Conservation (phyloP, 2,797 vertebrate species). For the Botia almorhae region DNA sequence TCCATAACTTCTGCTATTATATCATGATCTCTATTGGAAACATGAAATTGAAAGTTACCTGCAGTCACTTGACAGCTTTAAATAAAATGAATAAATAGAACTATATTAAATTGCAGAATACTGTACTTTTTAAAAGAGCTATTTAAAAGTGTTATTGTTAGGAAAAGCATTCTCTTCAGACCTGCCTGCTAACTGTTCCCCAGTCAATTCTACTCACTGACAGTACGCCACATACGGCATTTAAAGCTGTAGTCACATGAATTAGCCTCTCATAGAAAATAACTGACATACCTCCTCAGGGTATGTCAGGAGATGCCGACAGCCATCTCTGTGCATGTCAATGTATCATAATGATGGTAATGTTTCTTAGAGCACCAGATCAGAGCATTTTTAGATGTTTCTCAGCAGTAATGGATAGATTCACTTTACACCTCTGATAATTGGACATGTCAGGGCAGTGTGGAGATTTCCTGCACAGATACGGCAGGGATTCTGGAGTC, state of each 20-base stretch:
- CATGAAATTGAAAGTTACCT: too few species aligned
- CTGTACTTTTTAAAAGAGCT: too few species aligned
- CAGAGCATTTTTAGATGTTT: not conserved
- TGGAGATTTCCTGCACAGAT: not conserved
- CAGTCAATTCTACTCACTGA: conserved; percentile 21
- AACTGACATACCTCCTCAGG: conserved; percentile 28
- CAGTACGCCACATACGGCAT: conserved; percentile 38
- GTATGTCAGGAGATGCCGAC: too few species aligned
- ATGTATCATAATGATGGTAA: conserved; percentile 4
- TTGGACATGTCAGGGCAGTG: not conserved
- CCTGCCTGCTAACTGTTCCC: conserved; percentile 31
- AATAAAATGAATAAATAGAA: too few species aligned
- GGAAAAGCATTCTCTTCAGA: not conserved
- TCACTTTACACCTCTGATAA: not conserved
- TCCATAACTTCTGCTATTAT: too few species aligned
- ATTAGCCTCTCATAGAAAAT: conserved; percentile 33
- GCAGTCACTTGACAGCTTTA: too few species aligned
- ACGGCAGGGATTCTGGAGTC: not conserved
- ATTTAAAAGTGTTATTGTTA: conserved; percentile 3
- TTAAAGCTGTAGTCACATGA: conserved; percentile 37
- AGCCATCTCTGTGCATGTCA: conserved; percentile 33
- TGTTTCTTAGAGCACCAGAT: conserved; percentile 9
- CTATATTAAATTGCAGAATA: too few species aligned
- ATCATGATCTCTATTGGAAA: too few species aligned
- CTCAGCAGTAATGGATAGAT: not conserved